These are phyloP conservation scores for Anomalospiza imberbis DNA, from an alignment of 2,797 vertebrate species.

Conservation along the genomic window DNA sequence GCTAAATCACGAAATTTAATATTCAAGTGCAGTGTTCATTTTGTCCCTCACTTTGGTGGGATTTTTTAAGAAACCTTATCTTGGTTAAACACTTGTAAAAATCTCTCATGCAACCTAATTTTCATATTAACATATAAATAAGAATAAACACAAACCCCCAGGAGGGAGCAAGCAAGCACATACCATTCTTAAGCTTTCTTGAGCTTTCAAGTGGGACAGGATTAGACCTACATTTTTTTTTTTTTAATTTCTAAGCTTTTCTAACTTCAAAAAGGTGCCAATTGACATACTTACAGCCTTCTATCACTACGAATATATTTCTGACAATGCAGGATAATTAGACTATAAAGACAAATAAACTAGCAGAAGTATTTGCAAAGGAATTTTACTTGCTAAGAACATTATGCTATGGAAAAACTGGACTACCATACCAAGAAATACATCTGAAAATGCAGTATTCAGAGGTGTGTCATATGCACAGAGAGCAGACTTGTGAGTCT, in stretches of 20 bases:
- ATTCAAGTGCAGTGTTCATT: background rate
- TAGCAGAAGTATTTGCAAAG: background rate
- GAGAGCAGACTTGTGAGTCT: background rate
- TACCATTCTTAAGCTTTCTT: background rate
- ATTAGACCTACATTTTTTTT: background rate
- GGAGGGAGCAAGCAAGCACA: background rate
- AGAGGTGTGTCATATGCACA: background rate
- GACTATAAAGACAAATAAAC: background rate
- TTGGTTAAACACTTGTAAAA: background rate
- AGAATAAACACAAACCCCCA: background rate
- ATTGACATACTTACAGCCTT: background rate
- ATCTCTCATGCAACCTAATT: background rate
- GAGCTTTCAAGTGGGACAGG: background rate
- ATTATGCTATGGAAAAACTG: background rate
- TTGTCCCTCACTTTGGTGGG: background rate
- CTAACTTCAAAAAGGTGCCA: background rate
- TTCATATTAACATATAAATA: background rate
- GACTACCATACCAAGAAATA: background rate
- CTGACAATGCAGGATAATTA: background rate
- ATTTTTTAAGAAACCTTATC: background rate
- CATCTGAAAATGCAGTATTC: background rate
- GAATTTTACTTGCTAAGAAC: background rate
- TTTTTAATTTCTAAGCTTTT: background rate
- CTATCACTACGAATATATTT: background rate
- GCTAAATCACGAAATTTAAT: background rate